Evolutionary conservation across 2,888 invertebrate genomes (phyloP).

Genomic region (Busseola fusca): DNA sequence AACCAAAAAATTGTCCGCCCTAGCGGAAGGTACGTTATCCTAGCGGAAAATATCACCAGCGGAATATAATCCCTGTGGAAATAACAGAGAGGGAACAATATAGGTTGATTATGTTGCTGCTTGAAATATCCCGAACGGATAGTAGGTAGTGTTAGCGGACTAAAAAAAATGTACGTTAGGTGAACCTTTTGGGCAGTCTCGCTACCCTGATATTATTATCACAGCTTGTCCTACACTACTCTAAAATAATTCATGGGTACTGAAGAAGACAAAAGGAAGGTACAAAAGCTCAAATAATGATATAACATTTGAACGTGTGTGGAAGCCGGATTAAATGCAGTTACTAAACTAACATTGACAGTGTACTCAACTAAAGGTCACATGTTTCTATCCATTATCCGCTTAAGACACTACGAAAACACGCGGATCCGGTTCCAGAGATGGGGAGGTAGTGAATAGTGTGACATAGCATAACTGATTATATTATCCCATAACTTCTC

Average conservation of each 20-base stretch:
- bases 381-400: not conserved
- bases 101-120: not conserved
- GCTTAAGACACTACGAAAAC: not conserved
- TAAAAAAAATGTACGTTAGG: not conserved
- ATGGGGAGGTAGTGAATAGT: not conserved
- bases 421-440: not conserved
- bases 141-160: too few relatives aligned
- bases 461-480: not conserved
- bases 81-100: not conserved
- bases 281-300: not conserved
- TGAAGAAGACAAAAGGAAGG: not conserved
- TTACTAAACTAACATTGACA: constrained; percentile 15
- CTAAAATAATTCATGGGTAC: not conserved
- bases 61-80: not conserved
- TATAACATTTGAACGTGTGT: not conserved
- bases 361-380: constrained; percentile 11
- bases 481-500: not conserved
- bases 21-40: too few relatives aligned
- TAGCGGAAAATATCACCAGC: too few relatives aligned
- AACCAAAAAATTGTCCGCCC: not conserved
- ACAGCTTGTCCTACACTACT: not conserved
- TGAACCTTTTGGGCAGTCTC: not conserved
- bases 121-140: not conserved
- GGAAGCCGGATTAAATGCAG: constrained; percentile 16
- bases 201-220: not conserved